phyloP scores from a whole-genome alignment of 2,888 invertebrate species.

The Leptopilina drosophilae region DNA sequence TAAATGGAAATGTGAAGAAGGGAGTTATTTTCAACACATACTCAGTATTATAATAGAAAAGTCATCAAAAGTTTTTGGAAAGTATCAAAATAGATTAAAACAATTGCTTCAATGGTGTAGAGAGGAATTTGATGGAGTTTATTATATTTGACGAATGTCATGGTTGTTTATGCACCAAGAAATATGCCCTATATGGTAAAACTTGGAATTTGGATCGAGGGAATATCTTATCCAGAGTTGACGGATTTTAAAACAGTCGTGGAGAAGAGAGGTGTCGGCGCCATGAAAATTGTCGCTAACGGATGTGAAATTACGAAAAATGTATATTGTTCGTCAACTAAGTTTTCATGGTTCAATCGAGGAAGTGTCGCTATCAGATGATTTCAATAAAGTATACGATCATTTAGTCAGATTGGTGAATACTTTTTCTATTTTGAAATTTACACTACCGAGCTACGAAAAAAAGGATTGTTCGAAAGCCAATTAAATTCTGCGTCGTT shows the following conservation, averaged over 20 bases:
- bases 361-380: slow-evolving; percentile 92
- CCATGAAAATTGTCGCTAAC: slow-evolving; percentile 99
- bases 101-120: slow-evolving; percentile 99
- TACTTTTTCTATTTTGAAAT: too few relatives aligned
- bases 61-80: slow-evolving; percentile 89
- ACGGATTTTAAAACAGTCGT: slow-evolving; percentile 97
- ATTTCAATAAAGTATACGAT: slow-evolving; percentile 95
- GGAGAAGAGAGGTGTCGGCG: slow-evolving; percentile 98
- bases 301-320: slow-evolving; percentile 99
- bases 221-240: slow-evolving; percentile 96
- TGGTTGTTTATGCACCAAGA: slow-evolving; percentile 95
- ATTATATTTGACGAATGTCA: slow-evolving; percentile 99
- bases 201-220: slow-evolving; percentile 98
- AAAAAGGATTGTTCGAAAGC: too few relatives aligned
- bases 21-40: slow-evolving; percentile 99
- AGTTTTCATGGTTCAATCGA: slow-evolving; percentile 99
- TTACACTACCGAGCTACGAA: too few relatives aligned
- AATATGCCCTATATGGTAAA: slow-evolving; percentile 99
- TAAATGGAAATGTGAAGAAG: slow-evolving; percentile 94
- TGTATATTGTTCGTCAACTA: slow-evolving; percentile 98
- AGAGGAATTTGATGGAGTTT: slow-evolving; percentile 94
- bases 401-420: slow-evolving; percentile 93
- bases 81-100: slow-evolving; percentile 95
- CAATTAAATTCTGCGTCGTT: too few relatives aligned
- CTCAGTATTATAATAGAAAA: slow-evolving; percentile 98